Conservation (phyloP, 2,113 vertebrate genomes). For the Sitta europaea region DNA sequence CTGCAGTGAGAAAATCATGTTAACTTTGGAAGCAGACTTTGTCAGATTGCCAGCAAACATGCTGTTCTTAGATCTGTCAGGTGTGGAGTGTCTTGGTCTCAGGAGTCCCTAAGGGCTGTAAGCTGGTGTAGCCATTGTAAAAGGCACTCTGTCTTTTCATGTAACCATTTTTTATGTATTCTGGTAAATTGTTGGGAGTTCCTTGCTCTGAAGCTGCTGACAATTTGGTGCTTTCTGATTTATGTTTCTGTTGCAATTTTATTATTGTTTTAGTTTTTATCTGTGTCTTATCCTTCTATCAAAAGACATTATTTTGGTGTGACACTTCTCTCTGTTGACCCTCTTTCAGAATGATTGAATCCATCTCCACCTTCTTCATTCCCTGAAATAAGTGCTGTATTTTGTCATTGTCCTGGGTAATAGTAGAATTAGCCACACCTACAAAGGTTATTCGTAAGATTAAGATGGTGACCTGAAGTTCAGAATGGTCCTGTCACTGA, state of each 20-base stretch:
- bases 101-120: background rate
- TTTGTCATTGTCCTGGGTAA: background rate
- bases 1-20: background rate
- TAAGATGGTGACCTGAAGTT: background rate
- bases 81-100: background rate
- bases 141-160: background rate
- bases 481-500: background rate
- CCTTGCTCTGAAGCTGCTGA: background rate
- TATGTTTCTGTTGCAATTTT: background rate
- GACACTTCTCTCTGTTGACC: accelerated
- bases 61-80: background rate
- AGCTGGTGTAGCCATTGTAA: background rate
- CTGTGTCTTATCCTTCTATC: background rate
- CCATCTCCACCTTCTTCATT: background rate
- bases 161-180: background rate
- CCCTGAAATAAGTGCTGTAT: background rate
- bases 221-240: background rate
- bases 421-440: background rate
- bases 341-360: background rate
- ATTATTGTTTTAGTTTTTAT: background rate
- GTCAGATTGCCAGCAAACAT: background rate
- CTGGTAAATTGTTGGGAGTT: background rate
- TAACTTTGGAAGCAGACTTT: background rate
- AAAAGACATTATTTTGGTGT: background rate
- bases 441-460: background rate